Conservation (phyloP, 2,888 invertebrate species). For the Horisme vitalbata region DNA sequence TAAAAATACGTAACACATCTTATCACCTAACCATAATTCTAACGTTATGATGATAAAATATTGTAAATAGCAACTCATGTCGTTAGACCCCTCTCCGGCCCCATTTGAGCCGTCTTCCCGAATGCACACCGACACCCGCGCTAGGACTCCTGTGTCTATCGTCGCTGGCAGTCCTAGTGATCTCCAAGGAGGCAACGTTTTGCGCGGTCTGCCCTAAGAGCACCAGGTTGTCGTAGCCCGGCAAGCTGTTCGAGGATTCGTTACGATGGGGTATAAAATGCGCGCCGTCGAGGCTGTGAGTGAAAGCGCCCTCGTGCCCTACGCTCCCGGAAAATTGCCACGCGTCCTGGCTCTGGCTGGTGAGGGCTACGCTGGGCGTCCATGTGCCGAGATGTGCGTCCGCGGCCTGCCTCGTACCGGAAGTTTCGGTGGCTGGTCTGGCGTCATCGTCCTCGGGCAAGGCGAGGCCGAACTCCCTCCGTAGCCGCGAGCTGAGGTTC, state of each 20-base stretch:
- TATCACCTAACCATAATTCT: no score
- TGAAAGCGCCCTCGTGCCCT: not conserved
- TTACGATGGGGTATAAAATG: slow-evolving; percentile 1
- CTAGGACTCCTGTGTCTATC: slow-evolving; percentile 1
- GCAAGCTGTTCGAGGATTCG: not conserved
- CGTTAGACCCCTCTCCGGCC: slow-evolving; percentile 25
- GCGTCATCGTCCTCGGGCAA: slow-evolving; percentile 87
- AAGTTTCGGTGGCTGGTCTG: slow-evolving; percentile 65
- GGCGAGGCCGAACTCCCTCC: slow-evolving; percentile 90
- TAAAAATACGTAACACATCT: slow-evolving; percentile 17
- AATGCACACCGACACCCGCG: not conserved
- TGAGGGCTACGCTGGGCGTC: slow-evolving; percentile 1
- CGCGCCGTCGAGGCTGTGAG: slow-evolving; percentile 16
- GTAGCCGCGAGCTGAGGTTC: slow-evolving; percentile 92
- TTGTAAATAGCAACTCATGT: slow-evolving; percentile 8
- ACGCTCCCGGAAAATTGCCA: slow-evolving; percentile 1
- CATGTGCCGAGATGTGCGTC: slow-evolving; percentile 15
- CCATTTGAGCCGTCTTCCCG: slow-evolving; percentile 18
- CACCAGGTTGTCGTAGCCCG: slow-evolving; percentile 13
- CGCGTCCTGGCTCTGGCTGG: slow-evolving; percentile 15
- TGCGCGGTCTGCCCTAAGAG: slow-evolving; percentile 27
- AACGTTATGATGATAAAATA: slow-evolving; percentile 10
- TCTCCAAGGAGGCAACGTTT: slow-evolving; percentile 24
- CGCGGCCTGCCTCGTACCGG: slow-evolving; percentile 39
- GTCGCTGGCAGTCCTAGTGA: slow-evolving; percentile 9